Conservation (phyloP, 2,113 vertebrate genomes). For the Rallus limicola region DNA sequence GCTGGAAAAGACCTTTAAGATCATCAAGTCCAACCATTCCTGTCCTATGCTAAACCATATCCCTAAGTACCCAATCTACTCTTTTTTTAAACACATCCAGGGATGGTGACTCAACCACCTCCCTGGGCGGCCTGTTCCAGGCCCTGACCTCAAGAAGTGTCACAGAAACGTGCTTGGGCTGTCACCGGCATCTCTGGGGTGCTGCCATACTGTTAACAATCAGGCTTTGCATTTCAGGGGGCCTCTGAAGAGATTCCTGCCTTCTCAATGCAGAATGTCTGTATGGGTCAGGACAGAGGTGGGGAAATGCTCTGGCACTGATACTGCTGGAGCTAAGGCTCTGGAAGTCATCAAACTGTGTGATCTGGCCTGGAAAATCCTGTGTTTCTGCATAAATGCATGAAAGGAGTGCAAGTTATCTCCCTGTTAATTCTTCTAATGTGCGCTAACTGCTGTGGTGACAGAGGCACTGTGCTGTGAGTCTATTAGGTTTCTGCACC, state of each 20-base stretch:
- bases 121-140: too few species aligned
- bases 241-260: background rate
- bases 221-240: background rate
- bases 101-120: too few species aligned
- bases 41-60: too few species aligned
- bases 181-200: accelerated
- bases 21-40: too few species aligned
- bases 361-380: background rate
- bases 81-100: too few species aligned
- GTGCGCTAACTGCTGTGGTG: background rate
- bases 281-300: background rate
- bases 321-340: background rate
- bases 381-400: background rate
- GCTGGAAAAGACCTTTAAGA: too few species aligned
- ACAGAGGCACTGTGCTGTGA: background rate
- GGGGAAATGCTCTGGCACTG: background rate
- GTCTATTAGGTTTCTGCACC: background rate
- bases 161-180: background rate
- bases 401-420: background rate
- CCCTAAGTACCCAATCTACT: too few species aligned
- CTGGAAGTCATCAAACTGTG: background rate
- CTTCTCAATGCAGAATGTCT: background rate
- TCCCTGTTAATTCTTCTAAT: background rate
- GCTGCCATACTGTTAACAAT: background rate
- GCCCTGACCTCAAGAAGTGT: too few species aligned